Evolutionary conservation across 2,888 invertebrate species (phyloP).

Genomic region (Agrotis puta): DNA sequence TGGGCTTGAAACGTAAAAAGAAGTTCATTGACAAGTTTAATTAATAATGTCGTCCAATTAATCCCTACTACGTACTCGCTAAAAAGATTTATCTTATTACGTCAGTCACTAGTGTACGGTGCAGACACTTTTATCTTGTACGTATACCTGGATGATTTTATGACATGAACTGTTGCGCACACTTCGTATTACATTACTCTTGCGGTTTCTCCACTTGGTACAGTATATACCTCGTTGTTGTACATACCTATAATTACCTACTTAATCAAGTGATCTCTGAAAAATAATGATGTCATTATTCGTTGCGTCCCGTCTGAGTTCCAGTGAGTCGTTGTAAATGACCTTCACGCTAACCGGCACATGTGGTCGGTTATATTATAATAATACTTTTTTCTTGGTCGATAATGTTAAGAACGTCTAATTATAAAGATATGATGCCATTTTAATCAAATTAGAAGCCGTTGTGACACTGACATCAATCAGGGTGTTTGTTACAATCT

Average conservation of each 20-base stretch:
- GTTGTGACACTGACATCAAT: constrained; percentile 38
- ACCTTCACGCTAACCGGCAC: constrained; percentile 78
- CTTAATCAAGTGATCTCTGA: constrained; percentile 70
- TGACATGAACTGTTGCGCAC: constrained; percentile 24
- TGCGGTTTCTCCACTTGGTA: constrained; percentile 76
- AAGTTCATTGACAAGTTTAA: neutral
- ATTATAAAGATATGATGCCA: constrained; percentile 42
- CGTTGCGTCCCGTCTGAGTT: constrained; percentile 74
- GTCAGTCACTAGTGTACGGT: neutral
- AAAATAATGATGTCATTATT: constrained; percentile 76
- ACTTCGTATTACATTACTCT: constrained; percentile 69
- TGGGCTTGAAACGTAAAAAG: no score
- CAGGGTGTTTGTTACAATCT: constrained; percentile 15
- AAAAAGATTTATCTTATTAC: neutral
- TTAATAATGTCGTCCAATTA: neutral
- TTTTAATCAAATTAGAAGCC: constrained; percentile 45
- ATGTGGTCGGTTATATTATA: constrained; percentile 71
- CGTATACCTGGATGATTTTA: constrained; percentile 28
- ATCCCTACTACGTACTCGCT: no score
- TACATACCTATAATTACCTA: constrained; percentile 55
- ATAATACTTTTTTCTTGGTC: constrained; percentile 63
- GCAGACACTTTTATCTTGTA: neutral
- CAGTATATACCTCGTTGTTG: constrained; percentile 63
- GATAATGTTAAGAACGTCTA: constrained; percentile 61
- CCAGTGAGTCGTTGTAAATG: constrained; percentile 75